These are phyloP conservation scores for Crax fasciolata DNA, from an alignment of 2,797 vertebrate genomes.

Conservation along the genomic window DNA sequence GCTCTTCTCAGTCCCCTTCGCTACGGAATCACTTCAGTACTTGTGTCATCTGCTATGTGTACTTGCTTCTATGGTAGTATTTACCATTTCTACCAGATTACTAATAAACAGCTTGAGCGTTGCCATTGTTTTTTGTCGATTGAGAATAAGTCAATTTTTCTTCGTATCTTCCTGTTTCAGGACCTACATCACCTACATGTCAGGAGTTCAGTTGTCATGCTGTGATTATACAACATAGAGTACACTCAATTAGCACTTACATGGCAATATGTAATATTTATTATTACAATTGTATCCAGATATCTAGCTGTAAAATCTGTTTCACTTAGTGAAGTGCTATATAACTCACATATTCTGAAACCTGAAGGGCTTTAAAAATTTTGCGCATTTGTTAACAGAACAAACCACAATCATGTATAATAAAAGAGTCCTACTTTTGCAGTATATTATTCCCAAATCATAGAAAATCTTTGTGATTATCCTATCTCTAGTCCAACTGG, in stretches of 20 bases:
- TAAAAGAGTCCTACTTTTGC: not conserved
- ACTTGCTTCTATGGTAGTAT: not conserved
- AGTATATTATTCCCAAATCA: not conserved
- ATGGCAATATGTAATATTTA: not conserved
- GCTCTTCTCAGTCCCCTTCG: not conserved
- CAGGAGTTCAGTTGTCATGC: not conserved
- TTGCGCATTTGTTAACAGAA: not conserved
- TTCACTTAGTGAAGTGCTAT: not conserved
- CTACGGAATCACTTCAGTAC: not conserved
- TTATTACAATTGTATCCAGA: not conserved
- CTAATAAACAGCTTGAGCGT: not conserved
- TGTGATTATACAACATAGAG: not conserved
- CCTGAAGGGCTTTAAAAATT: not conserved
- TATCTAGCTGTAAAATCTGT: not conserved
- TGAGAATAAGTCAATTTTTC: accelerated
- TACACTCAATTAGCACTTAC: not conserved
- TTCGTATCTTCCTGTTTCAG: not conserved
- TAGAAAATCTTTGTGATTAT: not conserved
- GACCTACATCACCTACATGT: not conserved
- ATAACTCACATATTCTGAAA: not conserved
- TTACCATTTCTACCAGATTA: not conserved
- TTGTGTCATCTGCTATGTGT: not conserved
- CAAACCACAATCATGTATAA: not conserved
- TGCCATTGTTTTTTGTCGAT: not conserved
- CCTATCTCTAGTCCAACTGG: not conserved